A percentile compares a stretch with the other conserved stretches of the same genome.
Evolutionary conservation across 1,140 invertebrate species (phyloP).

Genomic region (Hycleus cichorii): DNA sequence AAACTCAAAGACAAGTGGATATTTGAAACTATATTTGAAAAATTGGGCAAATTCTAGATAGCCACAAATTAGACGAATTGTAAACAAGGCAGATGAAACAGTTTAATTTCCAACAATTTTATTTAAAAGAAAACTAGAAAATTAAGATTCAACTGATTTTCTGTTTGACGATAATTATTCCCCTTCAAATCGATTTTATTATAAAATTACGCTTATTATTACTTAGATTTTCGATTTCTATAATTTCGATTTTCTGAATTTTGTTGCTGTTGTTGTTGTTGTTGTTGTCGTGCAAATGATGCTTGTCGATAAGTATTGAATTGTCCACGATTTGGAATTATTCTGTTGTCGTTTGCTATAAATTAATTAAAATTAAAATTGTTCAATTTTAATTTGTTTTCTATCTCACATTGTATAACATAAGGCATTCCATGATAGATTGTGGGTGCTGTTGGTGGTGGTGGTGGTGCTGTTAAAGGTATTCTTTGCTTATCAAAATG

Average conservation of each 20-base stretch:
- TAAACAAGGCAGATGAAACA: too few species aligned
- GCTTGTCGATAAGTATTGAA: conserved; percentile 30
- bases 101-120: neutral
- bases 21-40: too few species aligned
- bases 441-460: conserved; percentile 16
- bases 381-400: too few species aligned
- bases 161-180: conserved; percentile 13
- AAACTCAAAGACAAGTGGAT: too few species aligned
- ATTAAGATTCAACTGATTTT: neutral
- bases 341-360: conserved; percentile 29
- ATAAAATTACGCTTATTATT: neutral
- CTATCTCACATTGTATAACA: conserved; percentile 33
- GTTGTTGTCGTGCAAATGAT: conserved; percentile 15
- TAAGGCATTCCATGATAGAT: conserved; percentile 38
- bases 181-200: conserved; percentile 21
- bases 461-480: neutral
- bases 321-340: conserved; percentile 31
- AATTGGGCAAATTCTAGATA: too few species aligned
- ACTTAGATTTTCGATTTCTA: conserved; percentile 29
- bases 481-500: conserved; percentile 33
- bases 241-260: conserved; percentile 19
- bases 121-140: neutral
- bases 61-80: too few species aligned
- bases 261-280: neutral
- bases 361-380: conserved; percentile 7